Conservation (phyloP, 2,113 vertebrate genomes). For the Paradisaea rubra region DNA sequence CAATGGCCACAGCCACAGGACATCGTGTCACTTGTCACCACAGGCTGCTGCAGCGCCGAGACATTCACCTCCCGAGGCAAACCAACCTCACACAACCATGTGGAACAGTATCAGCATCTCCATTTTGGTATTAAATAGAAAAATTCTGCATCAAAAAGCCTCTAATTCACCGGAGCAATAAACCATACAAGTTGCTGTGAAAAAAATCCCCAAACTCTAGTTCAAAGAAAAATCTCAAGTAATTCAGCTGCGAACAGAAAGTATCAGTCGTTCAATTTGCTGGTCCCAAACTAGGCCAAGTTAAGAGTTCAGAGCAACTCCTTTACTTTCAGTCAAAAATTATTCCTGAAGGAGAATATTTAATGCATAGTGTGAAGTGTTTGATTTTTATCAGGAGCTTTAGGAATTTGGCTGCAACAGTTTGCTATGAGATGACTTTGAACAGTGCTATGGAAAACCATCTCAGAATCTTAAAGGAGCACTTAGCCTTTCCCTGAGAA, state of each 20-base stretch:
- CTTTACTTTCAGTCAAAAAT: neutral
- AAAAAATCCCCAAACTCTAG: neutral
- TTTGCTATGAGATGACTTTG: neutral
- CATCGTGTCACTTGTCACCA: fast-evolving
- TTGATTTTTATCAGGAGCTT: neutral
- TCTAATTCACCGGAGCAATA: neutral
- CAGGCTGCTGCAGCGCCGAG: fast-evolving
- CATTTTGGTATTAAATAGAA: neutral
- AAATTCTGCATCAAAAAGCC: neutral
- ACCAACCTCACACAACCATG: neutral
- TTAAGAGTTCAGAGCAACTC: neutral
- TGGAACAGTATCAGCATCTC: neutral
- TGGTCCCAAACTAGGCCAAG: neutral
- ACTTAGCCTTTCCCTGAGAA: neutral
- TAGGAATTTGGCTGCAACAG: neutral
- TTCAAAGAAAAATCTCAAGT: neutral
- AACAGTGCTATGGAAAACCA: neutral
- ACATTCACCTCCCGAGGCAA: neutral
- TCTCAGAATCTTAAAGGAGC: neutral
- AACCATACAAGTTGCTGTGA: neutral
- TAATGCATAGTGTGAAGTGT: neutral
- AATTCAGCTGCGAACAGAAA: neutral
- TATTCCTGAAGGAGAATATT: neutral
- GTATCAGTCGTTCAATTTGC: neutral
- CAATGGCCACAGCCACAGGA: neutral